Percentiles rank a stretch among this genome's conserved stretches.
Conservation (phyloP, 2,797 vertebrate genomes). For the Sarcoramphus papa region DNA sequence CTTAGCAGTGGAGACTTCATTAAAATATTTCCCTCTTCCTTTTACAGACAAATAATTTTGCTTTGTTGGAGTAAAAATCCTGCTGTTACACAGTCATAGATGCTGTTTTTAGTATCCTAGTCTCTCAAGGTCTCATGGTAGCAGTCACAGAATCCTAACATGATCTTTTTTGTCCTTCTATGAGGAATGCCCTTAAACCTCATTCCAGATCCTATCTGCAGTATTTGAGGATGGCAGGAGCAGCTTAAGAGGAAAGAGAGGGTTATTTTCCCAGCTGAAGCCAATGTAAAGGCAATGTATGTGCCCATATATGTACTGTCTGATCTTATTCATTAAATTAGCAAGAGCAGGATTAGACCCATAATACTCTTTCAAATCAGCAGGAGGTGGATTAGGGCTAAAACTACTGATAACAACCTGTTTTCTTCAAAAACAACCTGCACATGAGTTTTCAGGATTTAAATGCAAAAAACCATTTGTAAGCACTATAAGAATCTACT, state of each 20-base stretch:
- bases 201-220: background rate
- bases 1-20: background rate
- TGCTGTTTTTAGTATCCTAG: background rate
- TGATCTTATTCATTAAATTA: conserved; percentile 16
- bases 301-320: background rate
- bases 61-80: background rate
- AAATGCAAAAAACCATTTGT: background rate
- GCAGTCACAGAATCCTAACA: background rate
- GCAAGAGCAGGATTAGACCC: background rate
- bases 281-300: background rate
- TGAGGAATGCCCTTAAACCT: background rate
- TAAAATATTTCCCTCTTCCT: conserved; percentile 27
- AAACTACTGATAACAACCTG: conserved; percentile 11
- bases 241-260: background rate
- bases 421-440: conserved; percentile 29
- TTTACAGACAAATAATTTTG: background rate
- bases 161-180: background rate
- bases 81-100: background rate
- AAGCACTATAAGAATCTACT: background rate
- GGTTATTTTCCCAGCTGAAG: background rate
- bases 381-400: background rate
- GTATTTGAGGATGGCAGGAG: background rate
- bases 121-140: background rate
- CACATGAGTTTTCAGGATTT: conserved; percentile 3
- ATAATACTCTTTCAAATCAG: conserved; percentile 2